Conservation (phyloP, 2,113 vertebrate species). For the Tupaia chinensis region DNA sequence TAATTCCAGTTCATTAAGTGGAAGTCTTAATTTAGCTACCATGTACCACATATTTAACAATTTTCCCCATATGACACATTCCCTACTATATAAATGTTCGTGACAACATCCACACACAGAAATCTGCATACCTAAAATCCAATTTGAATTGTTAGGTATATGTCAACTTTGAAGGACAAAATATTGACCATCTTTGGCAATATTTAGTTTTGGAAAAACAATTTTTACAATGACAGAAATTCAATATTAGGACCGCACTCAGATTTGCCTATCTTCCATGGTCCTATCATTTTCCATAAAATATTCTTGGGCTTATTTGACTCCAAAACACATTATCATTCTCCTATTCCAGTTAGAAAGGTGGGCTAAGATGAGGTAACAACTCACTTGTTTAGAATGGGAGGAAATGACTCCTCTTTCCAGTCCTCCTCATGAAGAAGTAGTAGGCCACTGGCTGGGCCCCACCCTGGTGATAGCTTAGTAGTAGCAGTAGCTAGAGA, state of each 20-base stretch:
- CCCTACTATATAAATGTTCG: background rate
- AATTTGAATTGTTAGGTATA: background rate
- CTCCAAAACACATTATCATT: background rate
- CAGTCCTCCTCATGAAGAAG: background rate
- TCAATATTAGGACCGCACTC: background rate
- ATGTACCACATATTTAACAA: background rate
- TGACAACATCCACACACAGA: background rate
- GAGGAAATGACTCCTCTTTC: background rate
- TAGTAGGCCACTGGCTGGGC: background rate
- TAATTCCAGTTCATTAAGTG: background rate
- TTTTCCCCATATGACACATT: background rate
- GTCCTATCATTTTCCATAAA: background rate
- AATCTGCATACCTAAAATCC: background rate
- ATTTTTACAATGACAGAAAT: conserved; percentile 19
- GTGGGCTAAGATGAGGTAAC: background rate
- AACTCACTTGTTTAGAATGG: background rate
- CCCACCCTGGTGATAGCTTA: background rate
- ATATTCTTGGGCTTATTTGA: background rate
- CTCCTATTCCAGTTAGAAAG: background rate
- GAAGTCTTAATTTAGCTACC: background rate
- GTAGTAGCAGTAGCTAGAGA: background rate
- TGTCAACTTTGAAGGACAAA: conserved; percentile 15
- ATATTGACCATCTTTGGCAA: background rate
- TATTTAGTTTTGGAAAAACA: background rate
- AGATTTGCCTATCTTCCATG: background rate